Evolutionary conservation across 2,888 invertebrate genomes (phyloP).

Genomic region (Automeris io): DNA sequence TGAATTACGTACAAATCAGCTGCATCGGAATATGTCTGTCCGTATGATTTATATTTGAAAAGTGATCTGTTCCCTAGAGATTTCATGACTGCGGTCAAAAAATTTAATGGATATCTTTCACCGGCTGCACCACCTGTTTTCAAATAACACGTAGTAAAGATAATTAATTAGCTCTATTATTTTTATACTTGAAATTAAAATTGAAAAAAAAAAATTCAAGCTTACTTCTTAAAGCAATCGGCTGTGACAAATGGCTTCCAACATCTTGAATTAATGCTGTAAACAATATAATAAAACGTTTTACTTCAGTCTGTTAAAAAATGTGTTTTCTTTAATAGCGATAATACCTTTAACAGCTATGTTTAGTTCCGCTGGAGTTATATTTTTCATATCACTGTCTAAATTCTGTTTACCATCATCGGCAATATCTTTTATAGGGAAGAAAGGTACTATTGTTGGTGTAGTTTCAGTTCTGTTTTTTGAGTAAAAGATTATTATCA

Average conservation of each 20-base stretch:
- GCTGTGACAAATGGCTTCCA: constrained; percentile 43
- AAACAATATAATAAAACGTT: constrained; percentile 14
- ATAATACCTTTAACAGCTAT: constrained; percentile 41
- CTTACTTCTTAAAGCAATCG: constrained; percentile 51
- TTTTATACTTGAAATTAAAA: neutral
- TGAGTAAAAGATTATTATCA: constrained; percentile 2
- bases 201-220: constrained; percentile 4
- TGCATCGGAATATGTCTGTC: constrained; percentile 42
- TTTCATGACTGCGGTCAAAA: constrained; percentile 36
- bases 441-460: constrained; percentile 36
- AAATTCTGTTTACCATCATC: constrained; percentile 42
- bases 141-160: neutral
- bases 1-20: constrained; percentile 37
- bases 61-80: constrained; percentile 38
- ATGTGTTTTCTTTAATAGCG: neutral
- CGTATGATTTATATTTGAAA: constrained; percentile 41
- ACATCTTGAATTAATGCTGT: constrained; percentile 44
- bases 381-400: constrained; percentile 28
- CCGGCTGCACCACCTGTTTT: constrained; percentile 48
- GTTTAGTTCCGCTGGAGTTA: constrained; percentile 33
- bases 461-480: constrained; percentile 37
- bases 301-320: neutral
- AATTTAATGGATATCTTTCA: constrained; percentile 37
- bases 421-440: constrained; percentile 50
- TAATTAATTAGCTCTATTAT: neutral